Percentiles rank a stretch among this genome's conserved stretches.
These are phyloP conservation scores for Alauda arvensis DNA, from an alignment of 2,797 vertebrate genomes.

Conservation along the genomic window DNA sequence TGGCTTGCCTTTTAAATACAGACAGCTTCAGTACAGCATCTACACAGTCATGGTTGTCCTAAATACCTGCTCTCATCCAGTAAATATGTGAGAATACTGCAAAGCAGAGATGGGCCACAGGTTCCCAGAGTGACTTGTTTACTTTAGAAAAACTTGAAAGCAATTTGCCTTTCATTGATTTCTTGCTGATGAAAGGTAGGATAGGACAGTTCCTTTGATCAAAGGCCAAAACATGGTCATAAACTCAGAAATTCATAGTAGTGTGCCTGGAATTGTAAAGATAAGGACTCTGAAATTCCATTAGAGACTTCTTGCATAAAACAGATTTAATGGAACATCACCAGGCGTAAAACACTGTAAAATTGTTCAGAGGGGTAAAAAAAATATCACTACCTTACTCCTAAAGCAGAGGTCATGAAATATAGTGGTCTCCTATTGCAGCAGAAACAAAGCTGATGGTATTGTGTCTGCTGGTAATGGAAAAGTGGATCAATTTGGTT, in stretches of 20 bases:
- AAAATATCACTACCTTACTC: background rate
- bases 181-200: conserved; percentile 10
- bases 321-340: background rate
- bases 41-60: background rate
- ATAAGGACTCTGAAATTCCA: background rate
- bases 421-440: background rate
- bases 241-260: background rate
- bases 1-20: background rate
- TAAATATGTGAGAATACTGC: background rate
- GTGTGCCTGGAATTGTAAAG: background rate
- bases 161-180: background rate
- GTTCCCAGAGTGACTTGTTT: background rate
- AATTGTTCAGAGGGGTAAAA: background rate
- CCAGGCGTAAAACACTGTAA: background rate
- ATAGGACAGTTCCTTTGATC: background rate
- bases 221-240: background rate
- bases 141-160: background rate
- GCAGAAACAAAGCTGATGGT: background rate
- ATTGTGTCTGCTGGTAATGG: background rate
- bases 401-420: background rate
- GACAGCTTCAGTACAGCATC: background rate
- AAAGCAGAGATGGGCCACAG: background rate
- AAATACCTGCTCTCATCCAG: background rate
- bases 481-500: background rate
- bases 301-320: background rate